Conservation (phyloP, 2,888 invertebrate species). For the Nephrotoma appendiculata region DNA sequence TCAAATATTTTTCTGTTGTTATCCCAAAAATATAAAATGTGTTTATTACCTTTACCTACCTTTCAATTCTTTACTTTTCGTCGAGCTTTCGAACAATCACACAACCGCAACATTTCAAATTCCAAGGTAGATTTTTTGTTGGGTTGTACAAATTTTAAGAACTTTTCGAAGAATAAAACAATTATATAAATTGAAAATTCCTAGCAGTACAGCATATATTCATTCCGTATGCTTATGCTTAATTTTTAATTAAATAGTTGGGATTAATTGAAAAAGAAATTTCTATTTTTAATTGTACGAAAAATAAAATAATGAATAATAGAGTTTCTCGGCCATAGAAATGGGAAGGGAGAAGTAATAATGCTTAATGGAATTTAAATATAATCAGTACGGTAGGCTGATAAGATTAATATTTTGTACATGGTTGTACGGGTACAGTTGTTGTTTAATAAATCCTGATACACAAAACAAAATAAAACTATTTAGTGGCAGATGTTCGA, state of each 20-base stretch:
- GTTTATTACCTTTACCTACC: background rate
- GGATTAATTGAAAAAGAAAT: background rate
- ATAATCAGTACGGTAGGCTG: background rate
- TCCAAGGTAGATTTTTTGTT: background rate
- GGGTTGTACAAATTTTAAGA: background rate
- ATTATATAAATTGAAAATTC: background rate
- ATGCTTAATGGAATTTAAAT: background rate
- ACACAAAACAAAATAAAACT: background rate
- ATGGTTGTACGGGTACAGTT: background rate
- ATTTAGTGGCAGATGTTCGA: background rate
- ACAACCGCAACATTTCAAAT: background rate
- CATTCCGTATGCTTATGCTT: background rate
- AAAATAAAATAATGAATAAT: background rate
- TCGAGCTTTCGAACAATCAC: background rate
- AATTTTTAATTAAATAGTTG: background rate
- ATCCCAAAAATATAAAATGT: background rate
- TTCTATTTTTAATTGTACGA: background rate
- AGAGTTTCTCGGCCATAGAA: background rate
- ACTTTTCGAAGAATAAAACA: background rate
- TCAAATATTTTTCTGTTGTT: background rate
- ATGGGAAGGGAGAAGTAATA: background rate
- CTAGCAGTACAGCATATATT: background rate
- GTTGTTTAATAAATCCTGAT: no score
- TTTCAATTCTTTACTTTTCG: background rate
- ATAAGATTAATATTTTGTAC: background rate